Evolutionary conservation across 2,113 vertebrate genomes (phyloP), one percentile per base, ranked within the genome.

Genomic region (Redunca redunca): DNA sequence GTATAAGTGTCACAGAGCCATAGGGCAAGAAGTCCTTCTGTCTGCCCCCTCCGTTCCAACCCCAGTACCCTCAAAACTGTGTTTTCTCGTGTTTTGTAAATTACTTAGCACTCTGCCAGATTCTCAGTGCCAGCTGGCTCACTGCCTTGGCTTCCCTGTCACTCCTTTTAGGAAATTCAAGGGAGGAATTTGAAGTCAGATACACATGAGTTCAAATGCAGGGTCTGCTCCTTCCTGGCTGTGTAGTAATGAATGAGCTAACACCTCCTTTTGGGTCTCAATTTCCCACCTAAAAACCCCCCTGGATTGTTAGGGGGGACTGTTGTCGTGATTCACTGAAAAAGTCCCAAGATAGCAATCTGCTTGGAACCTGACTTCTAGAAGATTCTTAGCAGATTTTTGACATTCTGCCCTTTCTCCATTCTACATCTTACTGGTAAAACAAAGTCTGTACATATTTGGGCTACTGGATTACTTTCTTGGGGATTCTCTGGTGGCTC

Each of bases 151-250:
- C n/a, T 94, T 94, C 14, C 17, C 40, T 93, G 77, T 17, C 12
- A 85, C 10, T 91, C 33, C 7, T 93, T 93, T 83, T 36, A 90
- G 64, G 71, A 97, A 96, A 90, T 74, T 21, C 26, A 82, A 95
- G 2, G 30, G 52, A 67, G 25, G 26, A 88, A 53, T 92, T 57
- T 23, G 40, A 94, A 82, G 78, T n/a, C 30, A 62, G 26, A 52
- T 30, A 46, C 48, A 53, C 7, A 17, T 15, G 36, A 26, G n/a
- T 93, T 77, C 43, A 53, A 58, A 50, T 11, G 8, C 12, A 36
- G 16, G 26, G 6, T 85, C 17, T 48, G 40, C 53, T 7, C 5
- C 26, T 85, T 96, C 7, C 43, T 87, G 16, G 28, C 43, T 88
- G 55, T 26, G 55, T 16, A 13, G 7, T 55, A 46, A 46, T 52